These are phyloP conservation scores for Neoascia interrupta DNA, from an alignment of 2,888 invertebrate species.

Conservation along the genomic window DNA sequence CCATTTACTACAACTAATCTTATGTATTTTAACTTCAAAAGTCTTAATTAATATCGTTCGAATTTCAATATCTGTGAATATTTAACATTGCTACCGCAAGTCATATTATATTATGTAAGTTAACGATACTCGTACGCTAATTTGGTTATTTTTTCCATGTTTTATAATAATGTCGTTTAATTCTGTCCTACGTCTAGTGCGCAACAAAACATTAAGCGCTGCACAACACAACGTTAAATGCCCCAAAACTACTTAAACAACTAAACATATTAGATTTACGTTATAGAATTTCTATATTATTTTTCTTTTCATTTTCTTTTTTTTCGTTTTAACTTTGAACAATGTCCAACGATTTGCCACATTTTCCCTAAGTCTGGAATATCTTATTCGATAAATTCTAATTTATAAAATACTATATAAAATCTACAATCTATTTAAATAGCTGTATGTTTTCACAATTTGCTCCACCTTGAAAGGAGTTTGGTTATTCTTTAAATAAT, in stretches of 20 bases:
- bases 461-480: constrained; percentile 43
- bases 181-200: constrained; percentile 9
- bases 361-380: constrained; percentile 60
- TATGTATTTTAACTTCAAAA: background rate
- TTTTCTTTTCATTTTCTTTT: background rate
- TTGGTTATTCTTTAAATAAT: constrained; percentile 25
- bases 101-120: constrained; percentile 15
- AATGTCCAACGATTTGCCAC: constrained; percentile 62
- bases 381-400: constrained; percentile 33
- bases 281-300: background rate
- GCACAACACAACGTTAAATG: constrained; percentile 15
- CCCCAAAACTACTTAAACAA: constrained; percentile 6
- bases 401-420: constrained; percentile 66
- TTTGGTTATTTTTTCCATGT: constrained; percentile 53
- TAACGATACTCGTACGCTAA: constrained; percentile 31
- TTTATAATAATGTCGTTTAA: constrained; percentile 27
- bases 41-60: constrained; percentile 16
- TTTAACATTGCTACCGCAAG: constrained; percentile 27
- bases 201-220: constrained; percentile 22
- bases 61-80: constrained; percentile 15
- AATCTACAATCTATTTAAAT: constrained; percentile 56
- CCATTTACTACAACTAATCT: constrained; percentile 17
- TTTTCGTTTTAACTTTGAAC: constrained; percentile 52
- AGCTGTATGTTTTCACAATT: constrained; percentile 38
- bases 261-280: constrained; percentile 14